These are phyloP conservation scores for Nemurella pictetii DNA, from an alignment of 2,888 invertebrate species.

Conservation along the genomic window DNA sequence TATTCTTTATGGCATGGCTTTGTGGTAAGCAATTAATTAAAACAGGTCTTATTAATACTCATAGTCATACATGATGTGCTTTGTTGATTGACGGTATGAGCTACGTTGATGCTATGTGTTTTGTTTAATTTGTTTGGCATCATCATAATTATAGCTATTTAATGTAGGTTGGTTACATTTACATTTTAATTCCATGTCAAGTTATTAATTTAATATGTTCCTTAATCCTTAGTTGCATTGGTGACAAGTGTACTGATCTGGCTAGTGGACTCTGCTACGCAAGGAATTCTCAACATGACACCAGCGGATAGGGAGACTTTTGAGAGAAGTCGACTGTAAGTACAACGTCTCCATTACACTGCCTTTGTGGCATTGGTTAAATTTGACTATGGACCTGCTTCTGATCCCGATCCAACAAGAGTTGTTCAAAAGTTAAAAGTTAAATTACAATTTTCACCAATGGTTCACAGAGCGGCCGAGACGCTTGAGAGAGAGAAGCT, in stretches of 20 bases:
- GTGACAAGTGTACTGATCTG: conserved; percentile 74
- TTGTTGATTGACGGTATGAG: too few relatives aligned
- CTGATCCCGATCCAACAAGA: too few relatives aligned
- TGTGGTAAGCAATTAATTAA: conserved; percentile 70
- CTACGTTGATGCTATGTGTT: too few relatives aligned
- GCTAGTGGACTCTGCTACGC: conserved; percentile 68
- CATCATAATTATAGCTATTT: neutral
- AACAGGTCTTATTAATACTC: too few relatives aligned
- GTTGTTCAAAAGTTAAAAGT: too few relatives aligned
- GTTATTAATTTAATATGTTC: neutral
- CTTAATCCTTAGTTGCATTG: conserved; percentile 66
- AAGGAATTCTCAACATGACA: conserved; percentile 75
- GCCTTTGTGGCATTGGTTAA: too few relatives aligned
- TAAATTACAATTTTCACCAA: too few relatives aligned
- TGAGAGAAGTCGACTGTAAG: conserved; percentile 51
- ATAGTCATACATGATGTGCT: too few relatives aligned
- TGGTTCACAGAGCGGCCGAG: conserved; percentile 53
- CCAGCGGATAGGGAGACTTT: conserved; percentile 60
- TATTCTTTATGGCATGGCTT: conserved; percentile 88
- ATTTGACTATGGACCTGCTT: too few relatives aligned
- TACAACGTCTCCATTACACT: too few relatives aligned
- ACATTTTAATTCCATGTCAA: neutral
- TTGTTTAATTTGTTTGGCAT: too few relatives aligned
- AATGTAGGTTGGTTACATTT: neutral
- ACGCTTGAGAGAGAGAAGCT: conserved; percentile 59